A percentile compares a stretch with the other conserved stretches of the same genome.
Conservation (phyloP, 2,113 vertebrate genomes). For the Megaptera novaeangliae region DNA sequence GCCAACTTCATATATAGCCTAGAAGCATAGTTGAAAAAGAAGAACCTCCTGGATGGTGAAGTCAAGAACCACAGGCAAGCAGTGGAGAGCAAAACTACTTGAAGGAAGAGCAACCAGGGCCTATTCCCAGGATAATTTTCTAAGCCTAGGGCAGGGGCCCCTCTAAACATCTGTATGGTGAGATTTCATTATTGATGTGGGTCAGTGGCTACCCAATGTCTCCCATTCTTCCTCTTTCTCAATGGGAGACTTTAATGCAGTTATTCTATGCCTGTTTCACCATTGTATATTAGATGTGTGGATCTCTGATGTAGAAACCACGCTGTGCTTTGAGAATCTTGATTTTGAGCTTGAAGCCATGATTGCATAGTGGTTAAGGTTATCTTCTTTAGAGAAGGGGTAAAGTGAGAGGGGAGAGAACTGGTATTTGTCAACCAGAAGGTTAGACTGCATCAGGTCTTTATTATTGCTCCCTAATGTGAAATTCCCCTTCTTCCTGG, state of each 20-base stretch:
- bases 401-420: background rate
- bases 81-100: background rate
- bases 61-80: background rate
- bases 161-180: background rate
- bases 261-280: background rate
- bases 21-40: background rate
- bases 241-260: background rate
- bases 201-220: background rate
- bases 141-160: background rate
- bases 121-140: background rate
- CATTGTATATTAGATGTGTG: background rate
- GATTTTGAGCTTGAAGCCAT: background rate
- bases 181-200: background rate
- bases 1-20: background rate
- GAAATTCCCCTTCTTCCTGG: background rate
- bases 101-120: background rate
- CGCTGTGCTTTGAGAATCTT: background rate
- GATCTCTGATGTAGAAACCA: background rate
- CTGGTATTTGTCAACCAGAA: background rate
- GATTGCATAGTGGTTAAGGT: background rate
- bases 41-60: background rate
- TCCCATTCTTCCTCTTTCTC: background rate
- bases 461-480: background rate
- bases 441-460: background rate
- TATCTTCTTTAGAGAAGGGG: background rate